phyloP scores from a whole-genome alignment of 2,113 vertebrate genomes.

The Rhombomys opimus region DNA sequence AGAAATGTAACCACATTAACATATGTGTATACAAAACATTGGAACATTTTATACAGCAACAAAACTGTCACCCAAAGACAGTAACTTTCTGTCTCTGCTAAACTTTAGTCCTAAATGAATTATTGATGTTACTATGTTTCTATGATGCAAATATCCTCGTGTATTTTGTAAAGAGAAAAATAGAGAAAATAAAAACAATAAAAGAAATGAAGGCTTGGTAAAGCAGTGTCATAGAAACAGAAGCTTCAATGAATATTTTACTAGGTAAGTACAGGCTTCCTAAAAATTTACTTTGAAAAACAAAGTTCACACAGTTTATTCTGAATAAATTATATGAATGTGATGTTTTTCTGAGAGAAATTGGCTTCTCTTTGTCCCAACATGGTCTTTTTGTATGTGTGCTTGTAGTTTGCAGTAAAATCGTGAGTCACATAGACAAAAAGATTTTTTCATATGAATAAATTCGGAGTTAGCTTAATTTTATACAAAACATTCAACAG shows the following conservation, averaged over 20 bases:
- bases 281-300: constrained; percentile 32
- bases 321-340: constrained; percentile 59
- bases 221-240: constrained; percentile 2
- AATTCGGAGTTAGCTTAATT: constrained; percentile 35
- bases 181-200: constrained; percentile 14
- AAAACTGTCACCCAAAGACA: background rate
- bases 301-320: background rate
- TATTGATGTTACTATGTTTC: background rate
- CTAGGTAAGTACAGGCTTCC: background rate
- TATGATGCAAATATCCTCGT: constrained; percentile 7
- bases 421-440: constrained; percentile 21
- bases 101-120: constrained; percentile 15
- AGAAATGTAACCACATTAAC: background rate
- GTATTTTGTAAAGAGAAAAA: constrained; percentile 20
- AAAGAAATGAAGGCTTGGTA: constrained; percentile 10
- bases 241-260: constrained; percentile 29
- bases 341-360: constrained; percentile 47
- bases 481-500: constrained; percentile 18
- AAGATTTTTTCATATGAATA: background rate
- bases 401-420: constrained; percentile 2
- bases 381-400: constrained; percentile 32
- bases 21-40: background rate
- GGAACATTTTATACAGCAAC: background rate
- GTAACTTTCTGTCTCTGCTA: constrained; percentile 13
- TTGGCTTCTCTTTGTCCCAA: background rate